Conservation (phyloP, 2,113 vertebrate genomes). For the Lasiurus borealis region DNA sequence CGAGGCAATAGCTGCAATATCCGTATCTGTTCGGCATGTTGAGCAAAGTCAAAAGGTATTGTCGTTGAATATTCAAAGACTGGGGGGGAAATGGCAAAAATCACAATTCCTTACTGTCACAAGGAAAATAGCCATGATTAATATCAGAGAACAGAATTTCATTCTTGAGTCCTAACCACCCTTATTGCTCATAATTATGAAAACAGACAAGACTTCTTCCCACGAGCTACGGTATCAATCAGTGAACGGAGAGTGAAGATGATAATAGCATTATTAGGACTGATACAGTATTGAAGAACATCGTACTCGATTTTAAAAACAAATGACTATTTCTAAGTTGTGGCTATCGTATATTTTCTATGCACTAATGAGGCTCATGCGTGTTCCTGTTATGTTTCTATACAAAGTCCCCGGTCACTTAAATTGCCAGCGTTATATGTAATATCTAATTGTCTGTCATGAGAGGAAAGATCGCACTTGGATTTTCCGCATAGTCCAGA, state of each 20-base stretch:
- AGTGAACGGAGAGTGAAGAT: not conserved
- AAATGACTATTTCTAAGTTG: slow-evolving; percentile 19
- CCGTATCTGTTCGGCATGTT: slow-evolving; percentile 88
- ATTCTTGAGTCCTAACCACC: not conserved
- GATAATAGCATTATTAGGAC: not conserved
- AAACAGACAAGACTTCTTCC: not conserved
- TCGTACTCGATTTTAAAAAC: not conserved
- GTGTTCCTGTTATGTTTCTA: slow-evolving; percentile 31
- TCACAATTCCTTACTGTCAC: not conserved
- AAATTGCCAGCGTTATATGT: not conserved
- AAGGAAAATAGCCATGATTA: not conserved
- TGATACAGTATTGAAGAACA: not conserved
- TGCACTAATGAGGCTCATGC: not conserved
- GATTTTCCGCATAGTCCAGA: slow-evolving; percentile 15
- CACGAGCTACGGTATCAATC: not conserved
- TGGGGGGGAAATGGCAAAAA: slow-evolving; percentile 65
- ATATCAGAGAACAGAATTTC: slow-evolving; percentile 34
- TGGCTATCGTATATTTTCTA: not conserved
- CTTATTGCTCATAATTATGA: not conserved
- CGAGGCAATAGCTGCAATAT: slow-evolving; percentile 95
- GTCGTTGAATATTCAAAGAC: slow-evolving; percentile 69
- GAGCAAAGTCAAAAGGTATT: slow-evolving; percentile 82
- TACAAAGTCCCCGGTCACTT: slow-evolving; percentile 9
- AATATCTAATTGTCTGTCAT: not conserved
- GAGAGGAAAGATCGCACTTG: not conserved